Conservation (phyloP, 2,888 invertebrate species). For the Clusia tigrina region DNA sequence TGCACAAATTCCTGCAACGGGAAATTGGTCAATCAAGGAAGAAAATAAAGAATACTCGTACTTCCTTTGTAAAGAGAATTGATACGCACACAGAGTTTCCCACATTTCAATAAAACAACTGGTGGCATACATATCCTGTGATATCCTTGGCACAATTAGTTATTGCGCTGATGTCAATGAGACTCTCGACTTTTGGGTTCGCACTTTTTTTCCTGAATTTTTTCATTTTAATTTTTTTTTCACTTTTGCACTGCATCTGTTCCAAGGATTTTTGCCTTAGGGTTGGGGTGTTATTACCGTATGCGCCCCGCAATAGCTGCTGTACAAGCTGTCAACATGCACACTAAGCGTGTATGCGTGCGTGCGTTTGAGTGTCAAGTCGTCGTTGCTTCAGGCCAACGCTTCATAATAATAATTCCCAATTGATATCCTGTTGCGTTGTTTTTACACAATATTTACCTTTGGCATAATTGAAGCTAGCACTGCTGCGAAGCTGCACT, state of each 20-base stretch:
- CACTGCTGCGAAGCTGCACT: neutral
- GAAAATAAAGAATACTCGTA: too few species aligned
- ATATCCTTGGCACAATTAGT: constrained; percentile 4
- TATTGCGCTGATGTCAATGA: neutral
- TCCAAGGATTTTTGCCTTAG: neutral
- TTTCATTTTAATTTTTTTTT: neutral
- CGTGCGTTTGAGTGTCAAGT: too few species aligned
- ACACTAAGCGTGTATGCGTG: too few species aligned
- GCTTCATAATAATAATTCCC: constrained; percentile 48
- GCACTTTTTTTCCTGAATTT: too few species aligned
- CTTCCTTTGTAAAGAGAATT: too few species aligned
- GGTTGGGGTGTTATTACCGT: neutral
- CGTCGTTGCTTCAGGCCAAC: too few species aligned
- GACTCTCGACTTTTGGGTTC: neutral
- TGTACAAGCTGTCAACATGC: constrained; percentile 1
- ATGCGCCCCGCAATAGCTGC: neutral
- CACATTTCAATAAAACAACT: neutral
- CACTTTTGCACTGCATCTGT: neutral
- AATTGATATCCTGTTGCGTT: constrained; percentile 63
- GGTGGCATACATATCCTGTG: neutral
- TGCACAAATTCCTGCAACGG: neutral
- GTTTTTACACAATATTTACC: constrained; percentile 62
- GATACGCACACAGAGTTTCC: neutral
- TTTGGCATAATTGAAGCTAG: constrained; percentile 52
- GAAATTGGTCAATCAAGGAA: neutral